phyloP scores from a whole-genome alignment of 2,888 invertebrate species.

The Eumerus sabulonum region DNA sequence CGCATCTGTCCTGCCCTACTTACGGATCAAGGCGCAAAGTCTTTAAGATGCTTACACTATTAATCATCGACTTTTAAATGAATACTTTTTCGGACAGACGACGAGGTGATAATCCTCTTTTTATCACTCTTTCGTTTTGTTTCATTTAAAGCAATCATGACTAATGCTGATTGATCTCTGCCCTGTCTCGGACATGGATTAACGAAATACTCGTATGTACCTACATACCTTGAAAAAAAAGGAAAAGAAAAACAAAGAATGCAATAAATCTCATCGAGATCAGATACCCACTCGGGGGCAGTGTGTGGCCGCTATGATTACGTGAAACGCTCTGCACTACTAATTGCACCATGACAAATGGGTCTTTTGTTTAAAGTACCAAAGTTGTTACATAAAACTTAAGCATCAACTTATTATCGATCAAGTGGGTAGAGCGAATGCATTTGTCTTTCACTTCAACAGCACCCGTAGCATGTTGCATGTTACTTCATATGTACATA shows the following conservation, averaged over 20 bases:
- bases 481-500: background rate
- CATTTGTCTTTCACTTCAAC: conserved; percentile 23
- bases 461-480: conserved; percentile 8
- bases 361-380: background rate
- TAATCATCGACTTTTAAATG: conserved; percentile 48
- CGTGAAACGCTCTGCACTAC: conserved; percentile 9
- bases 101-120: conserved; percentile 30
- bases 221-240: conserved; percentile 19
- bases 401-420: conserved; percentile 1
- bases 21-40: conserved; percentile 51
- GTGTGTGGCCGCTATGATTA: conserved; percentile 21
- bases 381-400: conserved; percentile 25
- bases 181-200: too few species aligned
- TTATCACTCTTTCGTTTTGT: conserved; percentile 14
- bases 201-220: too few species aligned
- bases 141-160: conserved; percentile 50
- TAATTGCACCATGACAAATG: conserved; percentile 29
- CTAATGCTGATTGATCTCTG: conserved; percentile 61
- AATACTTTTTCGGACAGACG: conserved; percentile 7
- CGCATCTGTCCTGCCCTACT: conserved; percentile 37
- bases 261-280: conserved; percentile 9
- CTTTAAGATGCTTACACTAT: conserved; percentile 42
- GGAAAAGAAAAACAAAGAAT: conserved; percentile 24
- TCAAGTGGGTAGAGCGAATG: conserved; percentile 16
- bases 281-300: conserved; percentile 17